Base-by-base conservation (phyloP, 1,140 invertebrate species). In the Augochlora pura region DNA sequence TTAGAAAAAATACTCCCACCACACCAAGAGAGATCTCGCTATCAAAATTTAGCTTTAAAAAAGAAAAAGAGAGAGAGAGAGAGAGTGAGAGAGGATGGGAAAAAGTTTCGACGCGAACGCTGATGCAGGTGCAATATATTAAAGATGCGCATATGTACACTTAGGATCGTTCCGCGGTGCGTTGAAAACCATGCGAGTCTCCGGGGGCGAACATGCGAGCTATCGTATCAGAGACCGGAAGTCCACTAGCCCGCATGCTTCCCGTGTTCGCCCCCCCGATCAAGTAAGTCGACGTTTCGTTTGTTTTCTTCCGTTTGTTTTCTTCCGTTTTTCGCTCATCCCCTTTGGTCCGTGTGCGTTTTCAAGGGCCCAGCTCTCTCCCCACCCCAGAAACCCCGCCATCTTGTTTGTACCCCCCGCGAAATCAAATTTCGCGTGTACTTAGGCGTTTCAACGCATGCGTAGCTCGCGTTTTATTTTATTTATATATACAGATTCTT, bases 1-100 rank as follows among this genome's bases (percentile, higher is more conserved):
- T 14, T 46, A 10, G 10, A 12, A 12, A 12, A 46, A 3, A 62
- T n/a, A 12, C 52, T 12, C 52, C 38, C 66, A 12, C 75, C 54
- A 1, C 32, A 32, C 27, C 54, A 18, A 72, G 62, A 57, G 72
- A 87, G 71, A 82, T 87, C 82, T 84, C 79, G 67, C 57, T 78
- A 80, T 87, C 86, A 81, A 87, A 87, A 87, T 87, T 87, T 86
- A 87, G 83, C 77, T 85, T 87, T 85, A 87, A 85, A 67, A 52
- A 16, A 52, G 49, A 52, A 4, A 52, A 14, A 52, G 49, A 52
- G 49, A 52, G 49, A 52, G 49, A 52, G 49, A 52, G 49, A 52
- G 14, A 18, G 49, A 52, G 49, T 21, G 18, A 52, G 16, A 4
- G 49, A 16, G 21, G 16, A 54, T 21, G 49, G 21, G 16, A 54